Evolutionary conservation across 1,140 invertebrate species (phyloP).

Genomic region (Drosophila leontia): DNA sequence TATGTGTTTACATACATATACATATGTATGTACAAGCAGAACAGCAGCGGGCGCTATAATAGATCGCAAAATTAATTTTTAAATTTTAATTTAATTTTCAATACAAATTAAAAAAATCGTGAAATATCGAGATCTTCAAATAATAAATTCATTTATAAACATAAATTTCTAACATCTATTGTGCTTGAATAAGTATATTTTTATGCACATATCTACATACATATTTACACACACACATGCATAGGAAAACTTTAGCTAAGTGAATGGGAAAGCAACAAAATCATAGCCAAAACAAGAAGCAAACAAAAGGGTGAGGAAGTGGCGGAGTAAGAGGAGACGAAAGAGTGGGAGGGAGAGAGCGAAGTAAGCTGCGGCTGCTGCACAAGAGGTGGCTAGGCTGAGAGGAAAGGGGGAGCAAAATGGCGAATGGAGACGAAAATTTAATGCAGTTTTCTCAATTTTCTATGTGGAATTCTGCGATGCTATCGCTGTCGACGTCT

Average conservation of each 20-base stretch:
- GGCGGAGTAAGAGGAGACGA: background rate
- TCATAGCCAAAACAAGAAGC: conserved; percentile 45
- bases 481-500: conserved; percentile 26
- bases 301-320: conserved; percentile 18
- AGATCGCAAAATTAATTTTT: background rate
- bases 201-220: background rate
- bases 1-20: background rate
- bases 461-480: conserved; percentile 70
- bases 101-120: background rate
- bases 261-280: conserved; percentile 47
- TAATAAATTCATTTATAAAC: background rate
- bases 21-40: background rate
- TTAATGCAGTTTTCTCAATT: conserved; percentile 79
- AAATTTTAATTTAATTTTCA: background rate
- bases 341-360: conserved; percentile 19
- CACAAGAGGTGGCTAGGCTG: conserved; percentile 20
- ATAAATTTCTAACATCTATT: conserved; percentile 8
- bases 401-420: background rate
- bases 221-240: background rate
- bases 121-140: background rate
- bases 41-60: conserved; percentile 4
- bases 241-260: conserved; percentile 31
- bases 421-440: conserved; percentile 62
- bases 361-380: conserved; percentile 37
- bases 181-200: conserved; percentile 8